Percentiles rank a stretch among this genome's conserved stretches.
phyloP scores from a whole-genome alignment of 2,797 vertebrate species.

The Danionella dracula region DNA sequence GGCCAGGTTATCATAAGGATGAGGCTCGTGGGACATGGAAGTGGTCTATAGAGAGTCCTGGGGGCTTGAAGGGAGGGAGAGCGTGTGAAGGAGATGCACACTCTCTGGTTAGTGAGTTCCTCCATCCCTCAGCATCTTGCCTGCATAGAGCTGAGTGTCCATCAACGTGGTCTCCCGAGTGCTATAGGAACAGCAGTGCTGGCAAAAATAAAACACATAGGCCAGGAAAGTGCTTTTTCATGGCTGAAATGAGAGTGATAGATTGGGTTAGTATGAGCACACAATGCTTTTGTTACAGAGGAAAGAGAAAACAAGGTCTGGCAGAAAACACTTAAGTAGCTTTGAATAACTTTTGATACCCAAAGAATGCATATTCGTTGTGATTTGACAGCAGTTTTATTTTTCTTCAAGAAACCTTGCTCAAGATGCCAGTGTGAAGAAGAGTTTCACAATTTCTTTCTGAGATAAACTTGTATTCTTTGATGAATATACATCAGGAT shows the following conservation, averaged over 20 bases:
- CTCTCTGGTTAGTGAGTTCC: conserved; percentile 14
- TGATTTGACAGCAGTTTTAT: no score
- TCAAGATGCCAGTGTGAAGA: no score
- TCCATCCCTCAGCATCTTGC: conserved; percentile 63
- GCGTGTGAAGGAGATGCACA: conserved; percentile 26
- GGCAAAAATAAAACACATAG: conserved; percentile 70
- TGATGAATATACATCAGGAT: no score
- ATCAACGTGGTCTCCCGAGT: conserved; percentile 72
- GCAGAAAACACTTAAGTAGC: conserved; percentile 72
- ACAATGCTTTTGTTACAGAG: conserved; percentile 69
- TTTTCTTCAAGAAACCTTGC: no score
- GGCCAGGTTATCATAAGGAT: conserved; percentile 34
- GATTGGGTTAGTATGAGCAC: conserved; percentile 63
- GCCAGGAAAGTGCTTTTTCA: conserved; percentile 74
- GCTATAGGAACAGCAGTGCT: conserved; percentile 66
- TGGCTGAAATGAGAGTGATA: conserved; percentile 66
- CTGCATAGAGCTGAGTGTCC: conserved; percentile 72
- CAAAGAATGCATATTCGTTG: conserved; percentile 59
- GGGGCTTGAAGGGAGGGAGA: conserved; percentile 20
- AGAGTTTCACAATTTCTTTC: no score
- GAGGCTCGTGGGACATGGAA: conserved; percentile 52
- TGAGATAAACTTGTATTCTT: no score
- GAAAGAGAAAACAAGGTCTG: conserved; percentile 48
- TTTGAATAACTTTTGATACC: no score
- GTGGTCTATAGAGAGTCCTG: conserved; percentile 35